Evolutionary conservation across 2,888 invertebrate genomes (phyloP), one percentile per base, ranked within the genome.

Genomic region (Syrphus vitripennis): DNA sequence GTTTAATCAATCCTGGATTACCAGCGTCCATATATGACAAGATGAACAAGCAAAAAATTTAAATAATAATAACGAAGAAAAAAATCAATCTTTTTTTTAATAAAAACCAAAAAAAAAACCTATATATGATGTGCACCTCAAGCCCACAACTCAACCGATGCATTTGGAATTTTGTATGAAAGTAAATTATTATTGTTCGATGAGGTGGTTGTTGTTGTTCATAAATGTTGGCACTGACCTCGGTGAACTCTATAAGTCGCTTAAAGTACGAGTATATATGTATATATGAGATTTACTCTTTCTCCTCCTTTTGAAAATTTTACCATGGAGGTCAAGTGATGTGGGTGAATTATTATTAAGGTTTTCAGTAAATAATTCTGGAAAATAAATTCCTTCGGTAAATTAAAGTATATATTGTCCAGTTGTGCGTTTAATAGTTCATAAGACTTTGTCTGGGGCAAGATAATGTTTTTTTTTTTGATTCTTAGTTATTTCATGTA

Each of bases 151-250:
- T 48, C 19, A 3, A n/a, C 42, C 26, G 6, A 67, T 74, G 40
- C 21, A n/a, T 37, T 7, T 40, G 3, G 34, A 14, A 7, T 6
- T 0, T 53, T 24, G 26, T 3, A 12, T 21, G 31, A 21, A 14
- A 40, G 59, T n/a, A 37, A 59, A 55, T 45, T 29, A 21, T 42
- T 40, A 12, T 3, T 37, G 42, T 42, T 16, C 45, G 45, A 65
- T 57, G 45, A 31, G 37, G 59, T n/a, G n/a, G n/a, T n/a, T n/a
- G n/a, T n/a, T n/a, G n/a, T 72, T 79, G 53, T 59, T 31, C 29
- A n/a, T 34, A 67, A 67, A 50, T 67, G 55, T 67, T 74, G 59
- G 53, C 61, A 75, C 76, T 78, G 82, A 83, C 82, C 82, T 77
- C 82, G 26, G 42, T 78, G 82, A 83, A 77, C 82, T 67, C 31